phyloP scores from a whole-genome alignment of 2,113 vertebrate genomes.

The Muntiacus reevesi region DNA sequence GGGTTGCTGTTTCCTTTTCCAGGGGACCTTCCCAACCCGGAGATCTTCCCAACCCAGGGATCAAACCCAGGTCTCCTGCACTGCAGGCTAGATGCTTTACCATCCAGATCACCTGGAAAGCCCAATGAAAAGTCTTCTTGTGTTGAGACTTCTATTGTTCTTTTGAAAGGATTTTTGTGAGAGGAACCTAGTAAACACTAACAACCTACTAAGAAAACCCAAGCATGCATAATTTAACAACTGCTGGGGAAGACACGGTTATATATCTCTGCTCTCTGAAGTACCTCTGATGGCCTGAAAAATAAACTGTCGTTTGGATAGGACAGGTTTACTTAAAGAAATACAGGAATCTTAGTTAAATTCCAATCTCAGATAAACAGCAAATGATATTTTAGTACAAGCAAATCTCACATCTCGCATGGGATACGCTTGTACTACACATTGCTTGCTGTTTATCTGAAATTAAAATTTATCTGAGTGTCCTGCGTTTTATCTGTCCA shows the following conservation, averaged over 20 bases:
- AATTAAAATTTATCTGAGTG: not conserved
- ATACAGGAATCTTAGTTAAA: not conserved
- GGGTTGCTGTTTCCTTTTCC: not conserved
- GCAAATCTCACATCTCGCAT: not conserved
- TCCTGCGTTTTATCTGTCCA: not conserved
- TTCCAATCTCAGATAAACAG: not conserved
- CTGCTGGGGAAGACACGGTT: not conserved
- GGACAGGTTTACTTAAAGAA: not conserved
- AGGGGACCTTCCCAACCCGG: not conserved
- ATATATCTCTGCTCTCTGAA: not conserved
- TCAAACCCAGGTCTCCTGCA: not conserved
- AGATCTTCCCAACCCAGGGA: not conserved
- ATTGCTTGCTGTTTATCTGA: not conserved
- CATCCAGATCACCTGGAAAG: not conserved
- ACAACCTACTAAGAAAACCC: not conserved
- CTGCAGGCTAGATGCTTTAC: not conserved
- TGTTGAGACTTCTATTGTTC: not conserved
- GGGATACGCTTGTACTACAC: not conserved
- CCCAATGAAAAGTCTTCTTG: not conserved
- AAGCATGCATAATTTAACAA: not conserved
- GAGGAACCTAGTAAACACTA: not conserved
- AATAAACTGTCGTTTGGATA: not conserved
- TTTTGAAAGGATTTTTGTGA: not conserved
- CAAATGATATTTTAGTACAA: not conserved
- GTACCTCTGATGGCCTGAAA: not conserved